A percentile compares a stretch with the other conserved stretches of the same genome.
These are phyloP conservation scores for Oxytorus armatus DNA, from an alignment of 2,888 invertebrate species.

Conservation along the genomic window DNA sequence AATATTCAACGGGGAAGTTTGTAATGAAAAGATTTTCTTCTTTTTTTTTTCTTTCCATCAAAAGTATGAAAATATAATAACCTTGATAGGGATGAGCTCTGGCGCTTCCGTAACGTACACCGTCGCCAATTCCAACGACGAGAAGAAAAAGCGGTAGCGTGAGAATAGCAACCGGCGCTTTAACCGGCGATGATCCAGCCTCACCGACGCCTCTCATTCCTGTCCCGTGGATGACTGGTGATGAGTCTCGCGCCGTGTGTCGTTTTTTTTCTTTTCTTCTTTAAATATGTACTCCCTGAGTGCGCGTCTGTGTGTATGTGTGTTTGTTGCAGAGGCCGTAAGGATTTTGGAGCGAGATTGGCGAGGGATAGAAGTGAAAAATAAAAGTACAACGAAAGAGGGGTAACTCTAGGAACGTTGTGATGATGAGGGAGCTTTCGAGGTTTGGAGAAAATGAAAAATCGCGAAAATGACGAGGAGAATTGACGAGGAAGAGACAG, in stretches of 20 bases:
- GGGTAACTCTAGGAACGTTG: slow-evolving; percentile 4
- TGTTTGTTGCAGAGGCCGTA: too few species aligned
- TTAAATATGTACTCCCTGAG: neutral
- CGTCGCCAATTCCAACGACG: slow-evolving; percentile 69
- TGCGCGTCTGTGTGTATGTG: too few species aligned
- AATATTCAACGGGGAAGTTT: neutral
- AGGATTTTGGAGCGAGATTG: slow-evolving; percentile 39
- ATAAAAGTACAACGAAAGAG: slow-evolving; percentile 12
- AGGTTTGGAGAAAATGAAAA: slow-evolving; percentile 5
- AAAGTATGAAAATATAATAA: slow-evolving; percentile 44
- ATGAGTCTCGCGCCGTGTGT: slow-evolving; percentile 38
- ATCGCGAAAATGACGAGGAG: neutral
- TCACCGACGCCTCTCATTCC: slow-evolving; percentile 70
- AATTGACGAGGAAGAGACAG: neutral
- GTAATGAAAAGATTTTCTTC: neutral
- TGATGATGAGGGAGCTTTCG: slow-evolving; percentile 9
- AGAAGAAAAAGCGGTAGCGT: slow-evolving; percentile 63
- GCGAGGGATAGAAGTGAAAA: slow-evolving; percentile 1
- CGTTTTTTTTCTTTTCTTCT: slow-evolving; percentile 26
- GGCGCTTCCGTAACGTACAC: slow-evolving; percentile 66
- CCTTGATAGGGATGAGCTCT: slow-evolving; percentile 67
- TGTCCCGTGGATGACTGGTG: slow-evolving; percentile 66
- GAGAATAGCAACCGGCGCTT: slow-evolving; percentile 67
- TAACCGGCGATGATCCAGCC: slow-evolving; percentile 71
- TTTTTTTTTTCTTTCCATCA: neutral